Evolutionary conservation across 2,113 vertebrate genomes (phyloP).

Genomic region (Danio rerio): GRCz12tu NC_133191.1:17640501-17641000

Average conservation of each 20-base stretch:
- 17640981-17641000: constrained; percentile 91
- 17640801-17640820: constrained; percentile 99
- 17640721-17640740: neutral
- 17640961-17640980: constrained; percentile 81
- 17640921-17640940: neutral
- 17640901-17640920: too few species aligned
- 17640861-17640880: constrained; percentile 85
- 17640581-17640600: too few species aligned
- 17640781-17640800: constrained; percentile 97
- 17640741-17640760: neutral
- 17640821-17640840: constrained; percentile 88
- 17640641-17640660: too few species aligned
- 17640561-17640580: too few species aligned
- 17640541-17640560: too few species aligned
- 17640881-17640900: neutral
- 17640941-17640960: neutral
- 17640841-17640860: constrained; percentile 92
- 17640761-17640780: constrained; percentile 82
- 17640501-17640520: too few species aligned
- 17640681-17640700: neutral
- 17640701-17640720: neutral
- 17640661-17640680: too few species aligned
- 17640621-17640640: too few species aligned
- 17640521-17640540: too few species aligned
- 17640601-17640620: too few species aligned